Evolutionary conservation across 2,888 invertebrate genomes (phyloP), one percentile per base, ranked within the genome.

Genomic region (Coelinius sp.): DNA sequence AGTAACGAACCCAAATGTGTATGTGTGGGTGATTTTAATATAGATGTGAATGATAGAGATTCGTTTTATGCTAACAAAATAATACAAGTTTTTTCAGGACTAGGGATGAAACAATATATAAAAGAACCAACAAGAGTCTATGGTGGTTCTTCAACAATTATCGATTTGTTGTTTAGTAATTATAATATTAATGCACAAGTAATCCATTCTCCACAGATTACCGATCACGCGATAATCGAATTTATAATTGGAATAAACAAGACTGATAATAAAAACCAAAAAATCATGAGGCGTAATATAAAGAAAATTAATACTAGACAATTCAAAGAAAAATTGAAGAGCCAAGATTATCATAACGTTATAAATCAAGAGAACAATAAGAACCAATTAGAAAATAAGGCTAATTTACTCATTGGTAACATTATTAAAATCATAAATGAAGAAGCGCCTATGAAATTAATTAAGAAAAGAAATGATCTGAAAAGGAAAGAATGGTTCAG

Each of bases 121-220:
- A 59, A 38, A 14, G 56, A 53, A 20, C 56, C 67, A 8, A 70
- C 72, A 8, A 59, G 70, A 67, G 65, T 69, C 25, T 63, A 63
- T 10, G 8, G 25, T 1, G 38, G 52, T 1, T 67, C 56, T 0
- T 64, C 66, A 41, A 71, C 69, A 10, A 69, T 68, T 31, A 71
- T 71, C 14, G 68, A 74, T 41, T 10, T 71, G 1, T 56, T 74
- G 2, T 71, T 74, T 44, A 68, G 71, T 27, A 74, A 74, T 62
- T 68, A 62, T 59, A 8, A 31, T 41, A 35, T 71, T 25, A 31
- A 56, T 10, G 7, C 25, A 10, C 17, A 56, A 10, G 73, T 68
- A 20, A 7, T 62, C 12, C 12, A n/a, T 7, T 59, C 67, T 31
- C 67, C 56, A 22, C 65, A 52, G 10, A 56, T 71, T 6, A 66